phyloP scores from a whole-genome alignment of 64 coral and sea anemone species.

The Platygyra sinensis region DNA sequence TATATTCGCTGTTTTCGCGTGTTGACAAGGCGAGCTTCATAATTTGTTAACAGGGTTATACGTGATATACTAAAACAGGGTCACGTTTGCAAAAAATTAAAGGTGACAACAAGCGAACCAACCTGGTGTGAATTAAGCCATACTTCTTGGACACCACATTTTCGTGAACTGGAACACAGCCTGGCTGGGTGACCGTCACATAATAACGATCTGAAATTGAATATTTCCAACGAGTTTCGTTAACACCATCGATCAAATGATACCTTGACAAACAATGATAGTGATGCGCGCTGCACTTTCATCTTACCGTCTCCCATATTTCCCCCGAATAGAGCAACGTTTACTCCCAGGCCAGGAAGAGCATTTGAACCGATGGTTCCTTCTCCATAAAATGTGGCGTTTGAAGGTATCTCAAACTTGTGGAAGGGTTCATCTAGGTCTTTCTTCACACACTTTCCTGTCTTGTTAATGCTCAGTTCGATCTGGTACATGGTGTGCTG shows the following conservation, averaged over 20 bases:
- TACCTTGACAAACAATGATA: too few species aligned
- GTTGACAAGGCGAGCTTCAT: too few species aligned
- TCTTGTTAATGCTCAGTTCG: background rate
- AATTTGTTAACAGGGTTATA: background rate
- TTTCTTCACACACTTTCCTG: background rate
- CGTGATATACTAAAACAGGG: background rate
- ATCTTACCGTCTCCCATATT: background rate
- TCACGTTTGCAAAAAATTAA: background rate
- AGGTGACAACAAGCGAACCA: background rate
- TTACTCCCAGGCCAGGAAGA: background rate
- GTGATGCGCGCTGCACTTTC: background rate
- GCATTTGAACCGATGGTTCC: conserved; percentile 25
- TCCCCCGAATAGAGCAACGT: background rate
- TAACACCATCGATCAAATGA: too few species aligned
- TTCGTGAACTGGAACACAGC: background rate
- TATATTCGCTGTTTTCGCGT: too few species aligned
- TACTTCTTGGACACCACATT: background rate
- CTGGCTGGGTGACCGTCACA: background rate
- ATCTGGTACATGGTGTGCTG: conserved; percentile 13
- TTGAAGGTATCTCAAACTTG: background rate
- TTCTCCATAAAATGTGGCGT: background rate
- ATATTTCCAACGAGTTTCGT: too few species aligned
- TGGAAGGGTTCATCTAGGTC: background rate
- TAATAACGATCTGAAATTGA: conserved; percentile 6
- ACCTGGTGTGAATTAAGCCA: conserved; percentile 13